Percentiles rank a stretch among this genome's conserved stretches.
Evolutionary conservation across 2,797 vertebrate species (phyloP).

Genomic region (Semotilus atromaculatus): DNA sequence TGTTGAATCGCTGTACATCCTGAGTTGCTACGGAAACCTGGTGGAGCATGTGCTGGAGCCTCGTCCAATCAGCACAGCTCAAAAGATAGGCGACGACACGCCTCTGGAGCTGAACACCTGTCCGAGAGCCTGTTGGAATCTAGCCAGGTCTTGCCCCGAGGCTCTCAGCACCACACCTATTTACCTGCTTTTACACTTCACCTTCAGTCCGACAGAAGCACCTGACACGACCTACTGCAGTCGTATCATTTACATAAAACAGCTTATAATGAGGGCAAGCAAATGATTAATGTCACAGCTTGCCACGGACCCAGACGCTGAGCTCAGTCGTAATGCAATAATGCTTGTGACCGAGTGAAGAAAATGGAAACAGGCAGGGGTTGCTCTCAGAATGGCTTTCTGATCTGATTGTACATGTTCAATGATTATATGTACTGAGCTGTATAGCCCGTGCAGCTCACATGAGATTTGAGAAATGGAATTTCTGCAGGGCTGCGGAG

Average conservation of each 20-base stretch:
- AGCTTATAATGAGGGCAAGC: conserved; percentile 46
- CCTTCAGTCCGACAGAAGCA: conserved; percentile 28
- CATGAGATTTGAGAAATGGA: conserved; percentile 44
- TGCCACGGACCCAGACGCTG: conserved; percentile 12
- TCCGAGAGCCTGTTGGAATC: conserved; percentile 92
- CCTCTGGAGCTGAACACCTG: conserved; percentile 92
- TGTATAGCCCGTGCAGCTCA: conserved; percentile 34
- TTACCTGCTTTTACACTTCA: conserved; percentile 36
- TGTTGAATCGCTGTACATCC: conserved; percentile 92
- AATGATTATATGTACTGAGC: conserved; percentile 39
- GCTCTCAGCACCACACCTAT: conserved; percentile 16
- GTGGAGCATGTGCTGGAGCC: conserved; percentile 96
- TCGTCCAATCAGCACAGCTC: conserved; percentile 89
- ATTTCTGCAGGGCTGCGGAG: conserved; percentile 34
- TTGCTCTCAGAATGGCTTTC: conserved; percentile 47
- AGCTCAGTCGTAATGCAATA: conserved; percentile 7
- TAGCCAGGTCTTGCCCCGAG: conserved; percentile 84
- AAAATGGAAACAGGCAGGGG: conserved; percentile 41
- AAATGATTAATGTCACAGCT: conserved; percentile 45
- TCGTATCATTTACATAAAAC: conserved; percentile 33
- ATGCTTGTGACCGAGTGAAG: not conserved
- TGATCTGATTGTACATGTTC: conserved; percentile 48
- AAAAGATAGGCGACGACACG: conserved; percentile 96
- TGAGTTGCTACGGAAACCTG: conserved; percentile 95
- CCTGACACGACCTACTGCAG: conserved; percentile 6